Percentiles rank a stretch among this genome's conserved stretches.
phyloP scores from a whole-genome alignment of 37 sponge, comb jelly and placozoan genomes.

The Ephydatia muelleri region DNA sequence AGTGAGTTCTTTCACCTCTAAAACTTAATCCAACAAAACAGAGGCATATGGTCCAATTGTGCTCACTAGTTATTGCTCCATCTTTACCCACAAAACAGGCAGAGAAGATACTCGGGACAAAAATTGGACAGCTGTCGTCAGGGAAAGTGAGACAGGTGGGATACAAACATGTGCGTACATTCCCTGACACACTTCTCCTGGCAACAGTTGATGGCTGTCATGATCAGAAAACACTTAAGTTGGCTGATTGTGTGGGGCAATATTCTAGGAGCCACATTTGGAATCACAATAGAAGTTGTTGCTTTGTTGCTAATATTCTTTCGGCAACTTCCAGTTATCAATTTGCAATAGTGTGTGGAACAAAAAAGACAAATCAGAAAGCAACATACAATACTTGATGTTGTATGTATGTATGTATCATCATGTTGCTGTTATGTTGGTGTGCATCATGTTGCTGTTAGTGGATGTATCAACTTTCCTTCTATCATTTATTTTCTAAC shows the following conservation, averaged over 20 bases:
- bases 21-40: no score
- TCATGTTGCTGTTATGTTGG: no score
- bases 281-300: conserved; percentile 59
- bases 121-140: conserved; percentile 35
- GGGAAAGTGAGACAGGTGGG: conserved; percentile 54
- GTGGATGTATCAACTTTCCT: not conserved
- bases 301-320: conserved; percentile 32
- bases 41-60: not conserved
- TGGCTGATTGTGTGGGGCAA: conserved; percentile 89
- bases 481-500: not conserved
- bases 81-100: conserved; percentile 21
- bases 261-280: conserved; percentile 66
- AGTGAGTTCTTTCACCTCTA: not conserved
- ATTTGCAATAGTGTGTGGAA: not conserved
- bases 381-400: not conserved
- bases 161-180: not conserved
- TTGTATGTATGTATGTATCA: not conserved
- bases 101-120: conserved; percentile 49
- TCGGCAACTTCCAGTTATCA: not conserved
- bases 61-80: not conserved
- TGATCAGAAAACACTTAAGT: conserved; percentile 78
- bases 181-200: not conserved
- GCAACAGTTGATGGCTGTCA: conserved; percentile 65
- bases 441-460: not conserved
- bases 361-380: no score